phyloP scores from a whole-genome alignment of 2,888 invertebrate species.

The Tetrapedia diversipes region DNA sequence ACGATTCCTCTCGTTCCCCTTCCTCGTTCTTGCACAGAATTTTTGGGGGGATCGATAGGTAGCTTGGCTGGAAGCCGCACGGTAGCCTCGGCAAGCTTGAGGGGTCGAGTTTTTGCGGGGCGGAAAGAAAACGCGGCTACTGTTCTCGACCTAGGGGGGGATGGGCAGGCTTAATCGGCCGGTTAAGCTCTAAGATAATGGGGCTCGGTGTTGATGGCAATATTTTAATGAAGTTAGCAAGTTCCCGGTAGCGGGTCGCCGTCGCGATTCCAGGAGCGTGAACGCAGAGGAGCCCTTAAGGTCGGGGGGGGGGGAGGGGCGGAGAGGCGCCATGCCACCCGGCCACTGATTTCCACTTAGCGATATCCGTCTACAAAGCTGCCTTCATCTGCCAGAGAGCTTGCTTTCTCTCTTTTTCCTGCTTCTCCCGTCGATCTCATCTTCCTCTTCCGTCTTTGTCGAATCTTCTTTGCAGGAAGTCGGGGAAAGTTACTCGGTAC shows the following conservation, averaged over 20 bases:
- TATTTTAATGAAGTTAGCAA: slow-evolving; percentile 76
- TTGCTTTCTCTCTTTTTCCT: not conserved
- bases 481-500: not conserved
- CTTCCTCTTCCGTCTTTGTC: not conserved
- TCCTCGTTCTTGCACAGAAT: not conserved
- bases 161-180: slow-evolving; percentile 64
- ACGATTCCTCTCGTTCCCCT: too few species aligned
- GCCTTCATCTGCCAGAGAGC: slow-evolving; percentile 76
- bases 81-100: not conserved
- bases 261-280: slow-evolving; percentile 72
- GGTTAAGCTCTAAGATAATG: slow-evolving; percentile 69
- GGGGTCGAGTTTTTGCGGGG: slow-evolving; percentile 11
- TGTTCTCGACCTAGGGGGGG: slow-evolving; percentile 43
- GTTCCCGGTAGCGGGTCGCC: slow-evolving; percentile 70
- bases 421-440: not conserved
- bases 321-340: too few species aligned
- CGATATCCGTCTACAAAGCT: slow-evolving; percentile 80
- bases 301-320: slow-evolving; percentile 70
- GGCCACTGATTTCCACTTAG: slow-evolving; percentile 81
- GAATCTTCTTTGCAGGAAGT: not conserved
- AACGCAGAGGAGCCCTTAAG: slow-evolving; percentile 56
- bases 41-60: not conserved
- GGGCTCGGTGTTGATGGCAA: slow-evolving; percentile 72
- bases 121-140: slow-evolving; percentile 57
- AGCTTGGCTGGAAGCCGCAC: not conserved